These are phyloP conservation scores for Coecobrya sp. DNA, from an alignment of 2,888 invertebrate genomes.

Conservation along the genomic window DNA sequence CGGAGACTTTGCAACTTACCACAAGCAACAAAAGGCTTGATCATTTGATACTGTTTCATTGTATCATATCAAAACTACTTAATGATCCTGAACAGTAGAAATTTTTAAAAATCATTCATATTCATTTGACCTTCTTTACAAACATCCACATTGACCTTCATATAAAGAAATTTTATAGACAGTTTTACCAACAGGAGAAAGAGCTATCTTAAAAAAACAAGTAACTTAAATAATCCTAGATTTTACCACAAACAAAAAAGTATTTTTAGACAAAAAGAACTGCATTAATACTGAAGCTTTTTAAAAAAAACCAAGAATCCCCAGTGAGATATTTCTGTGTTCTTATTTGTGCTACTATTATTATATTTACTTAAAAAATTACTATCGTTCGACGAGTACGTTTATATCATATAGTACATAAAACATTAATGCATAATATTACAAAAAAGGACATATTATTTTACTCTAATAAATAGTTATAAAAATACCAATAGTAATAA, in stretches of 20 bases:
- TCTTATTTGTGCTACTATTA: slow-evolving; percentile 80
- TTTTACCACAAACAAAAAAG: slow-evolving; percentile 68
- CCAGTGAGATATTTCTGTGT: slow-evolving; percentile 84
- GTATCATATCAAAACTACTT: slow-evolving; percentile 39
- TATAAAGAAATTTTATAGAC: slow-evolving; percentile 59
- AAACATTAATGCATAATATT: slow-evolving; percentile 37
- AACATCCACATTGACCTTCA: slow-evolving; percentile 38
- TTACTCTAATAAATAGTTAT: slow-evolving; percentile 13
- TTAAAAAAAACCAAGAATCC: slow-evolving; percentile 75
- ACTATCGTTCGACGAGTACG: slow-evolving; percentile 33
- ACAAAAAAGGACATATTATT: slow-evolving; percentile 26
- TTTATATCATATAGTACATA: slow-evolving; percentile 53
- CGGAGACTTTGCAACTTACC: slow-evolving; percentile 25
- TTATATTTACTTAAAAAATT: slow-evolving; percentile 35
- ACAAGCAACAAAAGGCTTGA: slow-evolving; percentile 6
- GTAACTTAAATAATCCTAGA: slow-evolving; percentile 41
- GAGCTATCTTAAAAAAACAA: slow-evolving; percentile 68
- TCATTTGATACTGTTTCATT: slow-evolving; percentile 9
- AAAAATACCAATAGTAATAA: slow-evolving; percentile 3
- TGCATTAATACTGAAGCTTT: slow-evolving; percentile 71
- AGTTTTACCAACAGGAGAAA: slow-evolving; percentile 67
- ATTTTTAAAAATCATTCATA: slow-evolving; percentile 44
- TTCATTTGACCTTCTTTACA: not conserved
- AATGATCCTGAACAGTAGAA: slow-evolving; percentile 66
- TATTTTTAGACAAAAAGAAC: slow-evolving; percentile 67